Percentiles rank a stretch among this genome's conserved stretches.
Conservation (phyloP, 2,113 vertebrate genomes). For the Sceloporus undulatus region DNA sequence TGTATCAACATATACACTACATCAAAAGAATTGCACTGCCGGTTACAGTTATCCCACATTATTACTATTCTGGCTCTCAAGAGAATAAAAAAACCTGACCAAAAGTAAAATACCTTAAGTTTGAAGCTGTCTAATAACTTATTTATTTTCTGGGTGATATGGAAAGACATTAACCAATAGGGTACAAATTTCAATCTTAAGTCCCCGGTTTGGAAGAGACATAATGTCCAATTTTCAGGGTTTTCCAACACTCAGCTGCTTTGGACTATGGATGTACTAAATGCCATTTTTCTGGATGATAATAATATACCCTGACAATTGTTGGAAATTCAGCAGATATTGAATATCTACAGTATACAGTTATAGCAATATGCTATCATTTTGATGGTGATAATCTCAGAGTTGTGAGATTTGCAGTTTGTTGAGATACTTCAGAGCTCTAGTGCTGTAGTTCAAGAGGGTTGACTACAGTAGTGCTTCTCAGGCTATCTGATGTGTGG, state of each 20-base stretch:
- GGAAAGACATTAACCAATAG: not conserved
- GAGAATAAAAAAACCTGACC: too few species aligned
- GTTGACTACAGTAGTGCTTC: too few species aligned
- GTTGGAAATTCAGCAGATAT: too few species aligned
- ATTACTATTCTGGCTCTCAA: not conserved
- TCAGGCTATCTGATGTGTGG: too few species aligned
- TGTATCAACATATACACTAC: not conserved
- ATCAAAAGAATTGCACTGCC: not conserved
- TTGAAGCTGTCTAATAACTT: not conserved
- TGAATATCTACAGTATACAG: too few species aligned
- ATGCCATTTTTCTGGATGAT: not conserved
- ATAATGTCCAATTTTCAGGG: not conserved
- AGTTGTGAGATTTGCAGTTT: too few species aligned
- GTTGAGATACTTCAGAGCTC: too few species aligned
- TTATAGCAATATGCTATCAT: too few species aligned
- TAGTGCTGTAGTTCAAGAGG: too few species aligned
- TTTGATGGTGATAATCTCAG: too few species aligned
- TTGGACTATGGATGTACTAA: not conserved
- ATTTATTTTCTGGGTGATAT: not conserved
- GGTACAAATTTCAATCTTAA: not conserved
- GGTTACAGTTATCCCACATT: too few species aligned
- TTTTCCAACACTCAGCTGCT: not conserved
- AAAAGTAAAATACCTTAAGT: not conserved
- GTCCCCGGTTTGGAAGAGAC: not conserved
- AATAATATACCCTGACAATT: not conserved